A percentile compares a stretch with the other conserved stretches of the same genome.
These are phyloP conservation scores for Selene dorsalis DNA, from an alignment of 2,797 vertebrate species.

Conservation along the genomic window DNA sequence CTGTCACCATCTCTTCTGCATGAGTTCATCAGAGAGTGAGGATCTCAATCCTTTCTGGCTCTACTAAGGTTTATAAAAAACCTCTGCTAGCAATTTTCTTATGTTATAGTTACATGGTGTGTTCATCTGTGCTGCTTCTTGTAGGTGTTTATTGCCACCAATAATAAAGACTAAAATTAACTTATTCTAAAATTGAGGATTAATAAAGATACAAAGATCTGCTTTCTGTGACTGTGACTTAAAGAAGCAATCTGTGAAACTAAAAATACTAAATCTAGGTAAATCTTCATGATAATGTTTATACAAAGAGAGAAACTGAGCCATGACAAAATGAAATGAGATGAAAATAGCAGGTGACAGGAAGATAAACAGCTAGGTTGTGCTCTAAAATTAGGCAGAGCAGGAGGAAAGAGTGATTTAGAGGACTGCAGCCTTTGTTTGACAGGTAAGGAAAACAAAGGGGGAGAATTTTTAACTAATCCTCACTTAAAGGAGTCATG, in stretches of 20 bases:
- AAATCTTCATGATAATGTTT: slow-evolving; percentile 15
- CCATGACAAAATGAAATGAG: slow-evolving; percentile 51
- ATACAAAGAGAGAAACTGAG: slow-evolving; percentile 7
- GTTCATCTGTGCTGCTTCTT: slow-evolving; percentile 29
- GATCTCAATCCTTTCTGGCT: slow-evolving; percentile 4
- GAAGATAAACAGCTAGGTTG: slow-evolving; percentile 20
- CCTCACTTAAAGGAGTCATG: not conserved
- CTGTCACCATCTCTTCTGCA: slow-evolving; percentile 14
- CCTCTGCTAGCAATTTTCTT: no score
- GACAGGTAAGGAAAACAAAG: not conserved
- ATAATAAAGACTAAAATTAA: slow-evolving; percentile 27
- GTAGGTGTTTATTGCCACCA: slow-evolving; percentile 28
- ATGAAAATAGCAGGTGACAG: slow-evolving; percentile 20
- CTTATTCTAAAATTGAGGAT: slow-evolving; percentile 1
- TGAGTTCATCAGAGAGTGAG: slow-evolving; percentile 34
- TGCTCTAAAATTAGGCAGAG: slow-evolving; percentile 6
- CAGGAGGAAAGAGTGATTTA: slow-evolving; percentile 8
- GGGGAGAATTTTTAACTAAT: slow-evolving; percentile 7
- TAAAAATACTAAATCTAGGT: slow-evolving; percentile 1
- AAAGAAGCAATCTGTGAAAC: slow-evolving; percentile 16
- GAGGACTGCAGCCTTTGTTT: slow-evolving; percentile 1
- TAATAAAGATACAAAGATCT: not conserved
- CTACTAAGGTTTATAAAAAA: no score
- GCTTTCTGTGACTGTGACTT: not conserved
- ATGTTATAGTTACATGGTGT: slow-evolving; percentile 4